Base-by-base conservation (phyloP, 64 coral and sea anemone species). In the Hydrozoanthus tunicans region DNA sequence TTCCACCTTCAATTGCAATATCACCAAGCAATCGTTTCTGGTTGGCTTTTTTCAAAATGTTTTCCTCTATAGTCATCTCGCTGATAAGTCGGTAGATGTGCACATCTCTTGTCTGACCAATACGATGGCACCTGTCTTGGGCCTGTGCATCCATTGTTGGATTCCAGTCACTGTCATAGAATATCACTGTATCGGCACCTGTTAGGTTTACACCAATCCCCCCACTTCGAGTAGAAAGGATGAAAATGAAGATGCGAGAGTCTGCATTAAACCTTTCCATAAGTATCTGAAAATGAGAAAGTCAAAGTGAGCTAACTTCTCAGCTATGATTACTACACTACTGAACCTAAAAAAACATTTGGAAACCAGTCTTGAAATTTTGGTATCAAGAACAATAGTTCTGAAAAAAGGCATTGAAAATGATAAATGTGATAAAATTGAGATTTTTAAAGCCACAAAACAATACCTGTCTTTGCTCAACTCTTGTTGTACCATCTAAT, bases 101-200 rank as follows among this genome's bases (percentile, higher is more conserved):
- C 17, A 98, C 96, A 93, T 98, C 96, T 89, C 96, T 93, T 54
- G 96, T 98, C 89, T 98, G 96, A 66, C 96, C 96, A 79, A 98
- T 98, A 24, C 96, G 94, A 77, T 98, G 96, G 75, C 96, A 98
- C 1, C 96, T 92, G 83, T 98, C 96, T 70, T 98, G 96, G 12
- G 96, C 96, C 57, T 98, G 96, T 9, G 96, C 96, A 83, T 98
- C 96, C 96, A 98, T 98, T 1, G 93, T 98, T 6, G 96, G 96
- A 52, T 98, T 98, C 96, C 96, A 98, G 61, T 98, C 96, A 85
- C 96, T 98, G 53, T 98, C 96, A 78, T 98, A 98, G 79, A 98
- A 98, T 73, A 98, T 91, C 53, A 98, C 96, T 6, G 96, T 98
- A 81, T 98, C 96, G 56, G 96, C 96, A 51, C 96, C 96, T 80